Evolutionary conservation across 2,888 invertebrate species (phyloP), one percentile per base, ranked within the genome.

Genomic region (Galerucella nymphaeae): DNA sequence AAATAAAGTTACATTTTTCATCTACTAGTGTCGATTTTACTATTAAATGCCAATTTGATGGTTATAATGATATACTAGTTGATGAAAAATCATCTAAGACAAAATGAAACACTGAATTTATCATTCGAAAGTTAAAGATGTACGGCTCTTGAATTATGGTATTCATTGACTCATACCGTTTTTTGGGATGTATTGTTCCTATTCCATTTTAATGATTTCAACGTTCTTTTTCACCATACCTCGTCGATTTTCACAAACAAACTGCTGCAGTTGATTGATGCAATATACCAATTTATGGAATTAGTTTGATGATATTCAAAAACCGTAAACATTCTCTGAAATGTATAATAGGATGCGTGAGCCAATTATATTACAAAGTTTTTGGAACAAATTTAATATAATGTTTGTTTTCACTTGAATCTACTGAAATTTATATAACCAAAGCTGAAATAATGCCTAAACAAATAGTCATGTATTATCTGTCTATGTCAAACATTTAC

Each of bases 381-480:
- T 18, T 10, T 53, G 10, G 0, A 8, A 53, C 2, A 53, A 53
- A 53, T 53, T 18, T 1, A 2, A 53, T 53, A 18, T 10, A 9
- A 9, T 53, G 18, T 53, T 18, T 53, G 10, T 53, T 53, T 53
- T 53, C 6, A 53, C 1, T 16, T 1, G 53, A 18, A 53, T 53
- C 16, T 45, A 45, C 14, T 45, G 5, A n/a, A 14, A n/a, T 48
- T 48, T 13, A 48, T 48, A 16, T 53, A 53, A 53, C 9, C 10
- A 16, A 16, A 53, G 53, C 10, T 59, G 14, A 59, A 59, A n/a
- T 59, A 59, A 59, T 59, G 14, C n/a, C 18, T n/a, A 23, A 59
- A 30, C 16, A 59, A 59, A 59, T 59, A 59, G 30, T 59, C n/a
- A 38, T 2, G 18, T n/a, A 59, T 38, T 59, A 59, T 59, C 38